Evolutionary conservation across 2,888 invertebrate species (phyloP), one percentile per base, ranked within the genome.

Genomic region (Zeuzera pyrina): DNA sequence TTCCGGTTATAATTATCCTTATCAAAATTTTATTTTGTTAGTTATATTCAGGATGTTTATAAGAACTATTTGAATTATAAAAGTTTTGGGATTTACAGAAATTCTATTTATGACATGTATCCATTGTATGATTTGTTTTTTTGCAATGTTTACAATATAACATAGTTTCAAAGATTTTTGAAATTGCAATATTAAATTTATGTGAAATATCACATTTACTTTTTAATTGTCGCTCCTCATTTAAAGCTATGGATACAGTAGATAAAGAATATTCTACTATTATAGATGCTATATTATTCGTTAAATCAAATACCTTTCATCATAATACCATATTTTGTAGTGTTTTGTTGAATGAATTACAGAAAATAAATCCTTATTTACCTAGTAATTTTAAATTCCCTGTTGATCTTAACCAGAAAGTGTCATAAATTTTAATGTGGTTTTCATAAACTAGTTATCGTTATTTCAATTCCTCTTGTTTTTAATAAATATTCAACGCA

Each of bases 211-310:
- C 23, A n/a, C 7, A 6, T 23, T 23, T 23, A n/a, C 23, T 23
- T 23, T 23, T 23, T 23, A 23, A n/a, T 23, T 23, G 23, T 23
- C 10, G 23, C n/a, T 23, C 23, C 10, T 23, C 23, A n/a, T 8
- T 7, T n/a, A 23, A 10, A n/a, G 23, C 23, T 3, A 23, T 23
- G 10, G n/a, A 8, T 5, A 23, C 10, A 5, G 23, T 23, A 5
- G 23, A 23, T n/a, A 23, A 23, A n/a, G 23, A 23, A 23, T 7
- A n/a, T 3, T 23, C 23, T 3, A 23, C 5, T 23, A n/a, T 23
- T n/a, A 23, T 23, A 5, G 10, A 23, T n/a, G n/a, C n/a, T n/a
- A n/a, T n/a, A n/a, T n/a, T n/a, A n/a, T n/a, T n/a, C n/a, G n/a
- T n/a, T n/a, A n/a, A n/a, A n/a, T n/a, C n/a, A n/a, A n/a, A n/a